Evolutionary conservation across 2,888 invertebrate species (phyloP).

Genomic region (Lasioglossum morio): DNA sequence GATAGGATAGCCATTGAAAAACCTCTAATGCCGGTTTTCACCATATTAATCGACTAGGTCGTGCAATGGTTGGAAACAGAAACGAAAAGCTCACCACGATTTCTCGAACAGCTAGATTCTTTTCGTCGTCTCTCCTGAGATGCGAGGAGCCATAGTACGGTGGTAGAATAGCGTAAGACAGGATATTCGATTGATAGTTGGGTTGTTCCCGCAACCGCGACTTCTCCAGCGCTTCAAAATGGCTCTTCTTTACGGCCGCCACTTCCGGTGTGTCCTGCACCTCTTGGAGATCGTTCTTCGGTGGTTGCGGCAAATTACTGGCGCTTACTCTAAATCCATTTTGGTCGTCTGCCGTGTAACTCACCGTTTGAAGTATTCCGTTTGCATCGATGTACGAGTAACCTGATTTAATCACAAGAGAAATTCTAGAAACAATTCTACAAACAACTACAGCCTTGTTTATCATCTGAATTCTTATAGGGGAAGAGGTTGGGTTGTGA

Average conservation of each 20-base stretch:
- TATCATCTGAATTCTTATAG: background rate
- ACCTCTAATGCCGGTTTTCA: no score
- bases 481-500: no score
- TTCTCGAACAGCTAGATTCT: slow-evolving; percentile 41
- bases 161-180: slow-evolving; percentile 69
- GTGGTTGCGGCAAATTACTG: slow-evolving; percentile 85
- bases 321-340: slow-evolving; percentile 89
- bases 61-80: background rate
- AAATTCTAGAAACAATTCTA: background rate
- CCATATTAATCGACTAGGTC: no score
- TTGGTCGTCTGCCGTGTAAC: slow-evolving; percentile 87
- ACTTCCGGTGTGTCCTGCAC: slow-evolving; percentile 85
- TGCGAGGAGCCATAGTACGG: slow-evolving; percentile 60
- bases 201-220: slow-evolving; percentile 46
- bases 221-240: slow-evolving; percentile 78
- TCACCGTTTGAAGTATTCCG: slow-evolving; percentile 88
- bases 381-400: slow-evolving; percentile 90
- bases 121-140: slow-evolving; percentile 38
- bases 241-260: slow-evolving; percentile 83
- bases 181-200: slow-evolving; percentile 59
- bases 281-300: slow-evolving; percentile 74
- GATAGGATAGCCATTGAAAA: no score
- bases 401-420: slow-evolving; percentile 75
- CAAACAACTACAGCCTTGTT: background rate
- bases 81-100: slow-evolving; percentile 40